Evolutionary conservation across 2,113 vertebrate species (phyloP).

Genomic region (Sebastes schlegelii): DNA sequence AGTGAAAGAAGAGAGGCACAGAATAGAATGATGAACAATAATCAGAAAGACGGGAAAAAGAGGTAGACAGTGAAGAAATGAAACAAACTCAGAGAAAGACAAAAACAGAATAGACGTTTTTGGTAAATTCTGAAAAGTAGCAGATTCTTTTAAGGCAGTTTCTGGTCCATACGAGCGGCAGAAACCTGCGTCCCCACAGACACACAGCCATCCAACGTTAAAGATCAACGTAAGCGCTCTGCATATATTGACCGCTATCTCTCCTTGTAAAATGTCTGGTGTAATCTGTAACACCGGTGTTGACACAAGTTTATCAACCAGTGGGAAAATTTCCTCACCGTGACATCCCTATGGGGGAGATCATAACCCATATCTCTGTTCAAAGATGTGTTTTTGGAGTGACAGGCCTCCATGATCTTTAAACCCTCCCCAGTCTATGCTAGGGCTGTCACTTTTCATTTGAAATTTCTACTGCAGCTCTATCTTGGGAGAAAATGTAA

Average conservation of each 20-base stretch:
- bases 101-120: background rate
- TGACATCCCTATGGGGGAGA: no score
- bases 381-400: background rate
- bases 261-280: no score
- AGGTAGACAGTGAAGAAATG: background rate
- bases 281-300: no score
- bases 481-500: background rate
- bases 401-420: background rate
- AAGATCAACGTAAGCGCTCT: no score
- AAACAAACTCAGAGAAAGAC: background rate
- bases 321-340: no score
- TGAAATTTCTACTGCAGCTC: background rate
- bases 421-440: background rate
- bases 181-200: no score
- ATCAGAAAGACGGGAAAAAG: background rate
- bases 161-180: no score
- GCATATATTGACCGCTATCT: no score
- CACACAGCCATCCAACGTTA: no score
- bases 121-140: no score
- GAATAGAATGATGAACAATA: slow-evolving; percentile 9
- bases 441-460: background rate
- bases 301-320: no score
- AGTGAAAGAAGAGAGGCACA: background rate
- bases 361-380: background rate
- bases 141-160: no score